Conservation (phyloP, 2,888 invertebrate species). For the Andricus curvator region DNA sequence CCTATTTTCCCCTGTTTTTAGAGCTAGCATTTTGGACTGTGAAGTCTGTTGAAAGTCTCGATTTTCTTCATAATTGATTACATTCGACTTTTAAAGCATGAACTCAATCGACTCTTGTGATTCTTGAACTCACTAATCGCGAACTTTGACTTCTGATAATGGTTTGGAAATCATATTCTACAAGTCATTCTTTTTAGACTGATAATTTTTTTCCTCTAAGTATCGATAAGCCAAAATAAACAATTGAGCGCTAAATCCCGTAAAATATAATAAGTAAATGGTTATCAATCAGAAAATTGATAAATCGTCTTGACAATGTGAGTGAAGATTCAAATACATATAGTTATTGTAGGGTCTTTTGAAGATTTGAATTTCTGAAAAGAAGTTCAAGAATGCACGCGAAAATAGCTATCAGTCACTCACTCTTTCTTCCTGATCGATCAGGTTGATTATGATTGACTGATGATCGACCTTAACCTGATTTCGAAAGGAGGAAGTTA, state of each 20-base stretch:
- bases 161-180: neutral
- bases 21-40: too few species aligned
- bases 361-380: neutral
- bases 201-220: neutral
- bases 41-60: neutral
- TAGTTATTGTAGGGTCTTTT: neutral
- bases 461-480: conserved; percentile 26
- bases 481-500: conserved; percentile 3
- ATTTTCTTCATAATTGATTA: neutral
- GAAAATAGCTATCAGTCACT: neutral
- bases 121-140: neutral
- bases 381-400: neutral
- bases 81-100: neutral
- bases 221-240: neutral
- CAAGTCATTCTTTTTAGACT: neutral
- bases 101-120: neutral
- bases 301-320: neutral
- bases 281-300: neutral
- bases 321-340: neutral
- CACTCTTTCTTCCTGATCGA: conserved; percentile 18
- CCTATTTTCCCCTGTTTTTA: too few species aligned
- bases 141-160: neutral
- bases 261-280: too few species aligned
- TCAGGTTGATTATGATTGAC: neutral
- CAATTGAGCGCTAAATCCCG: too few species aligned